A percentile compares a stretch with the other conserved stretches of the same genome.
Evolutionary conservation across 2,797 vertebrate genomes (phyloP).

Genomic region (Poecile montanus): DNA sequence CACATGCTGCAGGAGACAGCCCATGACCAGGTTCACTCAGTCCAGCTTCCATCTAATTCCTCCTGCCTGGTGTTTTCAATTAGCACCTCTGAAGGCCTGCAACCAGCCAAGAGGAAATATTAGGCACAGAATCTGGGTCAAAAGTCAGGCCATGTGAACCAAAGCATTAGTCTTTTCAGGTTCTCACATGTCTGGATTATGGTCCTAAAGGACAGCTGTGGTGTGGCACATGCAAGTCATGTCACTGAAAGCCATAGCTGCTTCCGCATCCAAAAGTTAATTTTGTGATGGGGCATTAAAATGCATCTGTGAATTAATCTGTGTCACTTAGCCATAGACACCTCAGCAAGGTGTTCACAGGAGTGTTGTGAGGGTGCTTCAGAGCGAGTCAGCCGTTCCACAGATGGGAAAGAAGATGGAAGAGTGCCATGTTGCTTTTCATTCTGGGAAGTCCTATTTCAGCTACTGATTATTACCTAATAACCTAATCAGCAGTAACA

Average conservation of each 20-base stretch:
- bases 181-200: background rate
- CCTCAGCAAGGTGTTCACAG: background rate
- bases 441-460: slow-evolving; percentile 50
- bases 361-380: rapidly evolving
- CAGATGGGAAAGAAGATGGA: background rate
- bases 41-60: slow-evolving; percentile 6
- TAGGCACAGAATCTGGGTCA: slow-evolving; percentile 9
- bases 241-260: background rate
- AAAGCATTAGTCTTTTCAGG: background rate
- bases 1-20: background rate
- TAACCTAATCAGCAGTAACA: slow-evolving; percentile 52
- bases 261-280: background rate
- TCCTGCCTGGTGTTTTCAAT: slow-evolving; percentile 11
- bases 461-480: slow-evolving; percentile 58
- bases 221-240: background rate
- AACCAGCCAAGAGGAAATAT: slow-evolving; percentile 1
- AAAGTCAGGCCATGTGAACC: slow-evolving; percentile 3
- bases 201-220: background rate
- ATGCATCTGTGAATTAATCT: background rate
- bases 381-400: rapidly evolving
- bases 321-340: background rate
- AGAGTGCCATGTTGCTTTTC: background rate
- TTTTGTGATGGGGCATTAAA: background rate
- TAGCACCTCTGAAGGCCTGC: slow-evolving; percentile 6
- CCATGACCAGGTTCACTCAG: background rate